Conservation (phyloP, 2,113 vertebrate genomes). For the Diglossa brunneiventris region DNA sequence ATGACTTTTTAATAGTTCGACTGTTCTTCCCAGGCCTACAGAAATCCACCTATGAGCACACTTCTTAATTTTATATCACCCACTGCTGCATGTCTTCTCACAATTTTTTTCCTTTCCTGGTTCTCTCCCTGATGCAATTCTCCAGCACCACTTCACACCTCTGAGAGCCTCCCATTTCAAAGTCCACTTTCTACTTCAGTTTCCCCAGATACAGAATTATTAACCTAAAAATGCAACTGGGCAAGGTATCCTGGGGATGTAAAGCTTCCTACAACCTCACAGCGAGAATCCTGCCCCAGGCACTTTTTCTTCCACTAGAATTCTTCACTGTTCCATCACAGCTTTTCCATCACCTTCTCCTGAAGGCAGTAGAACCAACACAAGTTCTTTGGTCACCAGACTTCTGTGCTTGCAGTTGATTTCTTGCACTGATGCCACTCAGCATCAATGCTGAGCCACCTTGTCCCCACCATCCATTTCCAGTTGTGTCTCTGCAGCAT, state of each 20-base stretch:
- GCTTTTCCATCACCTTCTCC: background rate
- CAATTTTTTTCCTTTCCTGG: background rate
- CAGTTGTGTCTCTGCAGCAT: background rate
- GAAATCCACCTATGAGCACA: background rate
- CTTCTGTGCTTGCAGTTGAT: background rate
- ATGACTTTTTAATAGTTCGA: background rate
- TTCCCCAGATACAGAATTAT: background rate
- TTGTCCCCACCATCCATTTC: background rate
- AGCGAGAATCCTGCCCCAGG: background rate
- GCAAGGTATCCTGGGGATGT: background rate
- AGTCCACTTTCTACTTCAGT: background rate
- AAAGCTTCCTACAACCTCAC: background rate
- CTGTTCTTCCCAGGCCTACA: background rate
- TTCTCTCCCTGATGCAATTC: background rate
- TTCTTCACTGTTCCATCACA: background rate
- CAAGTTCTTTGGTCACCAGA: background rate
- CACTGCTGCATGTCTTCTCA: background rate
- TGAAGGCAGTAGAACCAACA: background rate
- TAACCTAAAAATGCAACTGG: background rate
- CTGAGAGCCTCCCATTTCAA: background rate
- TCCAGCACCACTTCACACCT: background rate
- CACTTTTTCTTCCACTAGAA: background rate
- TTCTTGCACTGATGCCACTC: background rate
- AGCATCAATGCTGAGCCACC: background rate
- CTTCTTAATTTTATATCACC: background rate